Base-by-base conservation (phyloP, 2,888 invertebrate species). In the Dryadula phaetusa region DNA sequence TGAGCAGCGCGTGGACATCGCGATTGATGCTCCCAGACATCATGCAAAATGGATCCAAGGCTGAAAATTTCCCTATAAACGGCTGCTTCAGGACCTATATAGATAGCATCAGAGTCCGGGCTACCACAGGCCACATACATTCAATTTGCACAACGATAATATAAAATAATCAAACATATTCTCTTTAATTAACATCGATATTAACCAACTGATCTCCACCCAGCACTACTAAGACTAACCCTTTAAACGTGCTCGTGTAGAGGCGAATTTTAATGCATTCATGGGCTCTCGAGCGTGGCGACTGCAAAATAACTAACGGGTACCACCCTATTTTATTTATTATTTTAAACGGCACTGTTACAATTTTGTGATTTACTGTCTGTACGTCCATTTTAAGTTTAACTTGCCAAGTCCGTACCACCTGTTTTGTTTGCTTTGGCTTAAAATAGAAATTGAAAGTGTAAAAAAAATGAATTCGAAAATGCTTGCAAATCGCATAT, bases 211-310 rank as follows among this genome's bases (percentile, higher is more conserved):
- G 71, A 72, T 10, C 22, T 44, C 28, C 14, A 25, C 18, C 22
- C 74, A 74, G 54, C 74, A 62, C 73, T 75, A 72, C 14, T 32
- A n/a, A 47, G 22, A 70, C 69, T 77, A 85, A 87, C 90, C 90
- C 90, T 88, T 84, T 72, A 68, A 74, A 75, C 69, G 74, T 74
- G 75, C 82, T 76, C 78, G 79, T 78, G 80, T 77, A 78, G 79
- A 79, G 76, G 79, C 81, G 80, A 80, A 85, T 84, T 81, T 79
- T 87, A 90, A 89, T 85, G 84, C 89, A 92, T 92, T 92, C 91
- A 92, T 92, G 85, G 80, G 78, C 90, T 87, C 89, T 92, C 90
- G 75, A 90, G 86, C 92, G 88, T 88, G 84, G 80, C 87, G 85
- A 86, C 88, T 77, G 81, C 88, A 83, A 85, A 89, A 90, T 92